Evolutionary conservation across 2,888 invertebrate genomes (phyloP).

Genomic region (Eurytoma adleriae): DNA sequence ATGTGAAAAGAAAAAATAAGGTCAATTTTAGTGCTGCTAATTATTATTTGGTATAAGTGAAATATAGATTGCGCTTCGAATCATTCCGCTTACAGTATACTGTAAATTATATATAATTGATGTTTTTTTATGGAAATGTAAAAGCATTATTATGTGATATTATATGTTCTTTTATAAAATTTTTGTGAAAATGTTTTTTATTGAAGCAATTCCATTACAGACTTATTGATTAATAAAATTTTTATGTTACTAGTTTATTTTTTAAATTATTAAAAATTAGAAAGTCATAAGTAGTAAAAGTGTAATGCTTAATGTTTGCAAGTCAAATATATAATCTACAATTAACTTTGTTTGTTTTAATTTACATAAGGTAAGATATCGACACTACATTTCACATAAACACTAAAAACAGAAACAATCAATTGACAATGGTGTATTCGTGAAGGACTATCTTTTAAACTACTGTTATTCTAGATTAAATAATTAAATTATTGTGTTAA

Average conservation of each 20-base stretch:
- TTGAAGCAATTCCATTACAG: slow-evolving; percentile 30
- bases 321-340: slow-evolving; percentile 25
- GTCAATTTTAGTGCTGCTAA: slow-evolving; percentile 33
- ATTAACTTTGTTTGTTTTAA: slow-evolving; percentile 18
- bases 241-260: slow-evolving; percentile 30
- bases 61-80: slow-evolving; percentile 31
- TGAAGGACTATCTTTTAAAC: slow-evolving; percentile 30
- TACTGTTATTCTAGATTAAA: slow-evolving; percentile 34
- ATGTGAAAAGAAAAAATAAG: slow-evolving; percentile 25
- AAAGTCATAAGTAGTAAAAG: slow-evolving; percentile 23
- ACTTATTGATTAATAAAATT: slow-evolving; percentile 17
- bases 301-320: slow-evolving; percentile 43
- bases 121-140: slow-evolving; percentile 34
- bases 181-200: slow-evolving; percentile 41
- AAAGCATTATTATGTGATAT: slow-evolving; percentile 52
- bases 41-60: neutral
- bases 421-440: neutral
- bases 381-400: slow-evolving; percentile 27
- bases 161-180: slow-evolving; percentile 29
- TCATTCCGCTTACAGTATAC: slow-evolving; percentile 49
- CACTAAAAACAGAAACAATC: slow-evolving; percentile 28
- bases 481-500: slow-evolving; percentile 4
- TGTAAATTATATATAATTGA: no score
- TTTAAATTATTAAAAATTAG: slow-evolving; percentile 41
- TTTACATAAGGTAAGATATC: slow-evolving; percentile 43